Evolutionary conservation across 2,113 vertebrate genomes (phyloP).

Genomic region (Megaptera novaeangliae): DNA sequence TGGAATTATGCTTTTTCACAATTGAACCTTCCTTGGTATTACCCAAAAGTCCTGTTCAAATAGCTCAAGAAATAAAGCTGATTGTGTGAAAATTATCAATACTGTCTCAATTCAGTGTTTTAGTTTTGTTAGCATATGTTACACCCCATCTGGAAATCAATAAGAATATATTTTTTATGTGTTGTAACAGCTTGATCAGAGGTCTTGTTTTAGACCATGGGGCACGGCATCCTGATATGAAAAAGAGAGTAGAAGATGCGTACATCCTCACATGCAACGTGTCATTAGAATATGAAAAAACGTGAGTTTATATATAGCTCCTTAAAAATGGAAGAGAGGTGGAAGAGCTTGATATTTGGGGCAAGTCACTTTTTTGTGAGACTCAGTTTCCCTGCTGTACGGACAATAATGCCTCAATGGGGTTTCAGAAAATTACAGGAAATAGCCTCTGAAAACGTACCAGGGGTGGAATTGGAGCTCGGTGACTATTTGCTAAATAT

Average conservation of each 20-base stretch:
- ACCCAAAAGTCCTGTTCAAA: background rate
- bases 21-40: background rate
- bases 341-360: background rate
- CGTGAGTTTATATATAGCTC: slow-evolving; percentile 74
- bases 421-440: background rate
- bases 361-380: background rate
- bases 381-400: background rate
- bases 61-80: background rate
- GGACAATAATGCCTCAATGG: background rate
- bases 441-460: background rate
- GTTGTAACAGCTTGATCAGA: slow-evolving; percentile 83
- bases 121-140: background rate
- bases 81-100: accelerated
- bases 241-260: slow-evolving; percentile 95
- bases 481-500: background rate
- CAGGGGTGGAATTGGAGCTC: background rate
- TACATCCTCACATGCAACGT: slow-evolving; percentile 95
- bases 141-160: background rate
- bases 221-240: slow-evolving; percentile 98
- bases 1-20: background rate
- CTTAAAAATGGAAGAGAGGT: background rate
- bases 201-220: slow-evolving; percentile 97
- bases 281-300: slow-evolving; percentile 98
- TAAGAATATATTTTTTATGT: background rate
- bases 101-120: background rate